Conservation (phyloP, 2,797 vertebrate genomes). For the Steatocranus sp. region DNA sequence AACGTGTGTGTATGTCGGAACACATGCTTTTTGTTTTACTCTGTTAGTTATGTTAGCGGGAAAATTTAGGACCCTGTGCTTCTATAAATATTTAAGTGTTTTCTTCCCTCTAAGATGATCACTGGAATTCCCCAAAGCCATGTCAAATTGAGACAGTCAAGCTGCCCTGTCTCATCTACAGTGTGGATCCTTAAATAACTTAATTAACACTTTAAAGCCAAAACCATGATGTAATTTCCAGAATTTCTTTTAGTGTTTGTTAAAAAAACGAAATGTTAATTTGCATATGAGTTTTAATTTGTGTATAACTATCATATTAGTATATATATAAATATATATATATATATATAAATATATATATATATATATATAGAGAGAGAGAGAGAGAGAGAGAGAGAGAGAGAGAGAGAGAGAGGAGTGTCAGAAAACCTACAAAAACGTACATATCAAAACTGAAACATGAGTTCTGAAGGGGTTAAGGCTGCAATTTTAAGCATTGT, state of each 20-base stretch:
- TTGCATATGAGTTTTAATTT: neutral
- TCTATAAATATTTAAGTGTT: neutral
- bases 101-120: neutral
- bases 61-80: neutral
- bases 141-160: slow-evolving; percentile 10
- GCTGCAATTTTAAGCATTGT: neutral
- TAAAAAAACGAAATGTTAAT: neutral
- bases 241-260: neutral
- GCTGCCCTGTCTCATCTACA: neutral
- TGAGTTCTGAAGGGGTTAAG: neutral
- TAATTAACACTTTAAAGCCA: neutral
- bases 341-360: too few species aligned
- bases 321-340: too few species aligned
- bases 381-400: too few species aligned
- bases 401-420: too few species aligned
- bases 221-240: neutral
- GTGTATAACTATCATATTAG: too few species aligned
- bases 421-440: rapidly evolving
- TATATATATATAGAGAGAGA: rapidly evolving
- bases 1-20: neutral
- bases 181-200: slow-evolving; percentile 15
- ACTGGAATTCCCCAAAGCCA: neutral
- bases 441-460: neutral
- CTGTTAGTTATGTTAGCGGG: neutral
- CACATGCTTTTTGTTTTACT: neutral